A percentile compares a stretch with the other conserved stretches of the same genome.
phyloP scores from a whole-genome alignment of 2,888 invertebrate genomes.

The Ormia ochracea region DNA sequence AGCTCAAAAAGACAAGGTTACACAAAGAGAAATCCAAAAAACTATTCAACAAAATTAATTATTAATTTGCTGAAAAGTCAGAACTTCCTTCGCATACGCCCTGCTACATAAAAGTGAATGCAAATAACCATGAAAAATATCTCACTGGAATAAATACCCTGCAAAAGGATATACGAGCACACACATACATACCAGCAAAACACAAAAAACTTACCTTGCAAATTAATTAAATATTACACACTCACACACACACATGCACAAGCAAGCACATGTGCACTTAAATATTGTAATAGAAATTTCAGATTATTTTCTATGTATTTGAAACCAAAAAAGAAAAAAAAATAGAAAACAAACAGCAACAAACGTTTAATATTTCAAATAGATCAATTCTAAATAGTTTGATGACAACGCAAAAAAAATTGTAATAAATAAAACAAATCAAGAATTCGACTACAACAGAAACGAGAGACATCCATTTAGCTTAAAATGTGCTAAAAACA shows the following conservation, averaged over 20 bases:
- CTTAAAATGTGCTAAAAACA: neutral
- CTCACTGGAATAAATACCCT: neutral
- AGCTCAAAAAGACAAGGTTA: neutral
- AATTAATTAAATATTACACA: conserved; percentile 39
- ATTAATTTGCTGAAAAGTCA: conserved; percentile 12
- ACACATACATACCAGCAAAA: neutral
- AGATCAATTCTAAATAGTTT: neutral
- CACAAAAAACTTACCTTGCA: neutral
- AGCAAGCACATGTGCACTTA: neutral
- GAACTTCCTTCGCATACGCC: neutral
- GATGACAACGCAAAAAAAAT: conserved; percentile 1
- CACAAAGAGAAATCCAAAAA: neutral
- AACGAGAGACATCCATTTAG: neutral
- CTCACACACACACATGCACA: neutral
- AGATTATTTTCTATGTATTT: neutral
- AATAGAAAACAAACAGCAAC: neutral
- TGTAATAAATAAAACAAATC: conserved; percentile 23
- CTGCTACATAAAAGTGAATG: neutral
- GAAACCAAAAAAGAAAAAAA: neutral
- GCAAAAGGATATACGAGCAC: neutral
- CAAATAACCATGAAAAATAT: neutral
- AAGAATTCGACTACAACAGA: neutral
- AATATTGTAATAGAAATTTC: neutral
- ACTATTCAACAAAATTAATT: neutral
- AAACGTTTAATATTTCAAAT: neutral